Base-by-base conservation (phyloP, 2,888 invertebrate genomes). In the Hypolimnas misippus region DNA sequence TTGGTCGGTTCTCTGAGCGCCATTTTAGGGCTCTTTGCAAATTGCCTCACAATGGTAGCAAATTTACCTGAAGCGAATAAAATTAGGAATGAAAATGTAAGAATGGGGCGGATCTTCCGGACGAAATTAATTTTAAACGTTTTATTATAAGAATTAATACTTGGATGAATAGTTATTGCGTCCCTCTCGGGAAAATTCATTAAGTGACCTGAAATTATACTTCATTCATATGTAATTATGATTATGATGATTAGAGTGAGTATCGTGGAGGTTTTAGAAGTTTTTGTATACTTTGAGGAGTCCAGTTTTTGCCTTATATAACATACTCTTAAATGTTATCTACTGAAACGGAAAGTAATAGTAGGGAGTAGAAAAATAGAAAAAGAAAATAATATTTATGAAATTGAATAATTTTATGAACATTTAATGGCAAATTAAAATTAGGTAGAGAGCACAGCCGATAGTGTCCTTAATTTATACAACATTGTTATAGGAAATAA, bases 31-130 rank as follows among this genome's bases (percentile, higher is more conserved):
- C 69, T 76, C 75, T 79, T 78, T 71, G 59, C 73, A 72, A 68
- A 74, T 71, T 68, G 75, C 66, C 70, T 75, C 70, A 84, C 84
- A 86, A 86, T 83, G 67, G 78, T 61, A 70, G 63, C 76, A 80
- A 83, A 82, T 81, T 69, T 51, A 54, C 67, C 73, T 66, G 61
- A 64, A 69, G 66, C 65, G 63, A 73, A 70, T 67, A 70, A 76
- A 76, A 73, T 68, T 68, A 69, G 67, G 35, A 44, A 52, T 62
- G 63, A 66, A 70, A 59, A 64, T 58, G 35, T 33, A 29, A n/a
- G 44, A 53, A 35, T 51, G 56, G 29, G 12, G 35, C 12, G 25
- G 16, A 51, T 42, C 42, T n/a, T 42, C 35, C 14, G 29, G 49
- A 29, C 49, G 29, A 29, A 49, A 29, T 49, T 19, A 49, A 49